These are phyloP conservation scores for Abrostola triplasia DNA, from an alignment of 2,888 invertebrate genomes.

Conservation along the genomic window DNA sequence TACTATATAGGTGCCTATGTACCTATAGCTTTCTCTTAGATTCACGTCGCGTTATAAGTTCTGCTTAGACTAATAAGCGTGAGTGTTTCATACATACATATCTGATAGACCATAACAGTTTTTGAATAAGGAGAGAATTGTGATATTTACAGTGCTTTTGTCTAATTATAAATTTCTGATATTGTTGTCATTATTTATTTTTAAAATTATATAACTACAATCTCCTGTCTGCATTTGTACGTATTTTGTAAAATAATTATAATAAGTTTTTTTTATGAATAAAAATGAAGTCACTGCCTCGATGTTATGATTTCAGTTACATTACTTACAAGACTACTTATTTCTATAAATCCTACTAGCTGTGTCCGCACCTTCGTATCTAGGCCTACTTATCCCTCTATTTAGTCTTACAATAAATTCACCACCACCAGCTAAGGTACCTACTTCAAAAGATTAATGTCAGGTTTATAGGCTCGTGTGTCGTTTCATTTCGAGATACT, in stretches of 20 bases:
- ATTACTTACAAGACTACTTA: background rate
- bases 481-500: too few species aligned
- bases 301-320: slow-evolving; percentile 10
- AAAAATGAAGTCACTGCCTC: slow-evolving; percentile 54
- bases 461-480: too few species aligned
- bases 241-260: slow-evolving; percentile 56
- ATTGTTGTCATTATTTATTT: slow-evolving; percentile 60
- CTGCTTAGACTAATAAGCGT: background rate
- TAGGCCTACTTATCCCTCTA: too few species aligned
- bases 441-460: too few species aligned
- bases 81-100: background rate
- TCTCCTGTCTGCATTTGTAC: slow-evolving; percentile 67
- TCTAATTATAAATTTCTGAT: slow-evolving; percentile 63
- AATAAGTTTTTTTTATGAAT: slow-evolving; percentile 46
- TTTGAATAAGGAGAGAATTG: slow-evolving; percentile 71
- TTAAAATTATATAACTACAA: slow-evolving; percentile 53
- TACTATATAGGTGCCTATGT: too few species aligned
- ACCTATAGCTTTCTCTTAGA: too few species aligned
- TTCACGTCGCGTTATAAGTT: background rate
- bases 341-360: background rate
- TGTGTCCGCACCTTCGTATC: too few species aligned
- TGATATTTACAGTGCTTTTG: slow-evolving; percentile 78
- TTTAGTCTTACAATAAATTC: too few species aligned
- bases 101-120: background rate
- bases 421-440: too few species aligned